phyloP scores from a whole-genome alignment of 2,888 invertebrate genomes.

The Drosophila tripunctata region DNA sequence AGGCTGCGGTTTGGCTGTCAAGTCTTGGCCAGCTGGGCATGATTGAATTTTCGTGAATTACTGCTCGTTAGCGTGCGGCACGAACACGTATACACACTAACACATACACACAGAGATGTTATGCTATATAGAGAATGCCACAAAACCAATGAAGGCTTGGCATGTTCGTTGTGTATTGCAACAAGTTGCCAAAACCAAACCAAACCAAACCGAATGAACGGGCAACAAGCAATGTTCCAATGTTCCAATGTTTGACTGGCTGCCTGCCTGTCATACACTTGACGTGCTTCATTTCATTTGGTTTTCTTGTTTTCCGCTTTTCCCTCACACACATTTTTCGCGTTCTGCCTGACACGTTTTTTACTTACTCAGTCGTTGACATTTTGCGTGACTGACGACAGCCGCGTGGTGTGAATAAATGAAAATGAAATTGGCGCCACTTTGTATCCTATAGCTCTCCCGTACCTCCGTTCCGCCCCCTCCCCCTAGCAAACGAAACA shows the following conservation, averaged over 20 bases:
- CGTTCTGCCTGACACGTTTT: conserved; percentile 72
- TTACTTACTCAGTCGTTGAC: conserved; percentile 73
- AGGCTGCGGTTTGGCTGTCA: conserved; percentile 37
- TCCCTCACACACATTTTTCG: conserved; percentile 70
- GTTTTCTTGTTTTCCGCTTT: conserved; percentile 59
- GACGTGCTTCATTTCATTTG: conserved; percentile 70
- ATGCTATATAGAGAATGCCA: conserved; percentile 59
- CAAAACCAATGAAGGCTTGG: conserved; percentile 56
- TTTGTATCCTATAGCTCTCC: conserved; percentile 40
- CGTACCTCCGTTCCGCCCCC: too few relatives aligned
- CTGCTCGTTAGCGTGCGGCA: conserved; percentile 76
- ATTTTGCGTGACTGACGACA: conserved; percentile 81
- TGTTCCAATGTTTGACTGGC: conserved; percentile 33
- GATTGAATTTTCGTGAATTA: conserved; percentile 79
- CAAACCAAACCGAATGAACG: too few relatives aligned
- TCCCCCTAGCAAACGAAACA: too few relatives aligned
- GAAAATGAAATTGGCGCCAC: conserved; percentile 71
- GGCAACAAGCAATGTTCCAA: conserved; percentile 11
- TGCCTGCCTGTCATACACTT: conserved; percentile 59
- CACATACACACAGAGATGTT: conserved; percentile 19
- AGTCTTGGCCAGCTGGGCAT: conserved; percentile 55
- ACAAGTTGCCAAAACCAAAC: conserved; percentile 60
- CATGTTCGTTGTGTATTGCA: conserved; percentile 60
- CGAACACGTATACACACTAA: conserved; percentile 47
- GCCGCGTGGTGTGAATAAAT: conserved; percentile 74